Percentiles rank a stretch among this genome's conserved stretches.
Evolutionary conservation across 2,888 invertebrate genomes (phyloP).

Genomic region (Lampropteryx suffumata): DNA sequence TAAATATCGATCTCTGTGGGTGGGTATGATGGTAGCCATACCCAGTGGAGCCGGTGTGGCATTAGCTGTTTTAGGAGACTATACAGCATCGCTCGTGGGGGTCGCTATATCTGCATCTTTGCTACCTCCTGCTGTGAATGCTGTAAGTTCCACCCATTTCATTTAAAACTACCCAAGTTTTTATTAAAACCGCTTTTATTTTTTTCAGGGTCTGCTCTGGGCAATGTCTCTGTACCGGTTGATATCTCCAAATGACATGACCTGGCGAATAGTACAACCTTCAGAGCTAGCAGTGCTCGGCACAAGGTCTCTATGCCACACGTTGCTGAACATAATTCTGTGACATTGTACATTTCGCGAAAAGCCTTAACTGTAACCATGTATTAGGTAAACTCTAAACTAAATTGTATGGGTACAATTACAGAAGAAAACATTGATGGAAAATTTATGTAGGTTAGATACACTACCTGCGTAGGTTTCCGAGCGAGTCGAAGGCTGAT

Average conservation of each 20-base stretch:
- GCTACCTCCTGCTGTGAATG: constrained; percentile 91
- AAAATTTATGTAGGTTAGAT: no score
- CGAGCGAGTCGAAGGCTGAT: no score
- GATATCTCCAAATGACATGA: constrained; percentile 67
- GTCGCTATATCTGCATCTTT: constrained; percentile 92
- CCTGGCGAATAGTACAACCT: constrained; percentile 70
- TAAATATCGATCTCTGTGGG: constrained; percentile 85
- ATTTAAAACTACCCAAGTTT: no score
- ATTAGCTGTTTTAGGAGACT: constrained; percentile 89
- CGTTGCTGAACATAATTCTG: constrained; percentile 89
- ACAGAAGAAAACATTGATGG: no score
- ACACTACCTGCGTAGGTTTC: no score
- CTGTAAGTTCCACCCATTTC: constrained; percentile 69
- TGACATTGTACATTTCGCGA: no score
- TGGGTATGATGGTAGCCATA: constrained; percentile 88
- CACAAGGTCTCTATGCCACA: constrained; percentile 86
- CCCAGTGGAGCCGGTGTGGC: constrained; percentile 91
- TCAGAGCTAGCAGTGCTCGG: constrained; percentile 85
- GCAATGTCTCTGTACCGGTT: constrained; percentile 83
- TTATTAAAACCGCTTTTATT: no score
- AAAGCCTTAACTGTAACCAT: no score
- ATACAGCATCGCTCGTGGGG: constrained; percentile 90
- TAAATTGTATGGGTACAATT: no score
- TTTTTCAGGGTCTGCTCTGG: constrained; percentile 84
- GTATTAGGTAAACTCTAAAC: no score